Conservation (phyloP, 2,797 vertebrate genomes). For the Nannoperca australis region DNA sequence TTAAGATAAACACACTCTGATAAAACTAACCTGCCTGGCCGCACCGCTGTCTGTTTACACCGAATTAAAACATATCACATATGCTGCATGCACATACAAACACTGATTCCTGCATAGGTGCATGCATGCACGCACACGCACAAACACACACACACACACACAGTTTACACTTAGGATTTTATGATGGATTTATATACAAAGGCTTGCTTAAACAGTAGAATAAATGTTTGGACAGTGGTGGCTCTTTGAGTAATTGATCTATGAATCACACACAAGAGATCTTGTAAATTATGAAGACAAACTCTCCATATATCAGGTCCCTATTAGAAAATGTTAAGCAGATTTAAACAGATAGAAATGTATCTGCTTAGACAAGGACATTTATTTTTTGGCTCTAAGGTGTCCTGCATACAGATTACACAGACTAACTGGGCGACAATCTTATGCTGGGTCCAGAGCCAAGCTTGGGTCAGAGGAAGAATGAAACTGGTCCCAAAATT, state of each 20-base stretch:
- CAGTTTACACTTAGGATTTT: conserved; percentile 59
- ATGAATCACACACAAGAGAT: conserved; percentile 82
- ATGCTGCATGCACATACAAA: conserved; percentile 44
- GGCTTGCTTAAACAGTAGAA: conserved; percentile 71
- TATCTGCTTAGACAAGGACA: conserved; percentile 64
- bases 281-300: conserved; percentile 80
- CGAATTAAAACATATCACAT: conserved; percentile 82
- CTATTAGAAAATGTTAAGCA: conserved; percentile 76
- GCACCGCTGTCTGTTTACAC: conserved; percentile 72
- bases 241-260: conserved; percentile 82
- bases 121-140: conserved; percentile 19
- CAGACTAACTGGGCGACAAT: conserved; percentile 24
- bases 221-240: conserved; percentile 80
- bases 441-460: conserved; percentile 38
- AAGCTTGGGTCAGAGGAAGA: conserved; percentile 33
- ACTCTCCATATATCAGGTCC: conserved; percentile 73
- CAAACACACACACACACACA: conserved; percentile 24
- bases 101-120: conserved; percentile 21
- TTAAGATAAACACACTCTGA: conserved; percentile 83
- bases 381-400: conserved; percentile 58
- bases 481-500: conserved; percentile 39
- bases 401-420: conserved; percentile 70
- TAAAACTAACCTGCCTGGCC: conserved; percentile 71
- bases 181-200: conserved; percentile 80
- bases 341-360: conserved; percentile 75